These are phyloP conservation scores for Conger conger DNA, from an alignment of 2,113 vertebrate species.

Conservation along the genomic window DNA sequence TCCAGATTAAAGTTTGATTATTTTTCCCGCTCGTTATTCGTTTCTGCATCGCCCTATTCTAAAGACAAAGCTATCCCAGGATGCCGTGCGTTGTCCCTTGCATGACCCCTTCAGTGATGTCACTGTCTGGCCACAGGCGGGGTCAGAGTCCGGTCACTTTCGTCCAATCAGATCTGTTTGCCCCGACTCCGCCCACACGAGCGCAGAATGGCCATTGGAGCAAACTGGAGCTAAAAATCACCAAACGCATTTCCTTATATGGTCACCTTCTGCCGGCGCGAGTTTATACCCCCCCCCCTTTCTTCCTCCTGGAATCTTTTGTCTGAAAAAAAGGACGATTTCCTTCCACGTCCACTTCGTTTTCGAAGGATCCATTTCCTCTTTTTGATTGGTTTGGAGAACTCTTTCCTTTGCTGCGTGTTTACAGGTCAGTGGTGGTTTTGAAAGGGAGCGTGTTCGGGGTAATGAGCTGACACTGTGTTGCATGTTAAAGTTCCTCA, in stretches of 20 bases:
- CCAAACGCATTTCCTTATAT: neutral
- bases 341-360: conserved; percentile 37
- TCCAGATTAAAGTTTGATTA: neutral
- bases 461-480: conserved; percentile 60
- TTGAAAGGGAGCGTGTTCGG: conserved; percentile 45
- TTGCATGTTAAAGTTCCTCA: conserved; percentile 44
- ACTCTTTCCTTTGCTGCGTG: conserved; percentile 31
- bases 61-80: conserved; percentile 47
- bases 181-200: conserved; percentile 8
- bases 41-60: conserved; percentile 20
- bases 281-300: conserved; percentile 42
- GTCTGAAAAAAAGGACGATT: conserved; percentile 11
- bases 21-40: neutral
- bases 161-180: conserved; percentile 54
- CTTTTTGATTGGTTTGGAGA: conserved; percentile 45
- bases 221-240: neutral
- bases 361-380: conserved; percentile 22
- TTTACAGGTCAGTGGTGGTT: conserved; percentile 63
- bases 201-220: neutral
- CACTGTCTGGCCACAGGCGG: conserved; percentile 46
- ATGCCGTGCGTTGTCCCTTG: conserved; percentile 61
- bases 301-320: conserved; percentile 25
- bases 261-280: neutral
- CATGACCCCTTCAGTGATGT: conserved; percentile 56
- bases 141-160: conserved; percentile 38